These are phyloP conservation scores for Stomorhina lunata DNA, from an alignment of 2,888 invertebrate species.

Conservation along the genomic window DNA sequence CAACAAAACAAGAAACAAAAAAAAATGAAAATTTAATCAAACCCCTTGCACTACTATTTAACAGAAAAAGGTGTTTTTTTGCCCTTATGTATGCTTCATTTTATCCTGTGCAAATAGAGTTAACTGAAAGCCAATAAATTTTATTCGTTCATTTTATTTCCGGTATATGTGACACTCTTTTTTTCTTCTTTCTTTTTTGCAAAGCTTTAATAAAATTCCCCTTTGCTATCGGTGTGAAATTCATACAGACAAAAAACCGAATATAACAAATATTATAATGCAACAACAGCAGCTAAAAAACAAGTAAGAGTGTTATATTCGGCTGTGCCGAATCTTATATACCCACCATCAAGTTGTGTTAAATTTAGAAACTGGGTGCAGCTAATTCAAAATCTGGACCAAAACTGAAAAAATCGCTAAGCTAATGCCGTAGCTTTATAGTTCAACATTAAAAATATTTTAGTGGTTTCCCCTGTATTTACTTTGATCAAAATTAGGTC, in stretches of 20 bases:
- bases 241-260: background rate
- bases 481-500: too few relatives aligned
- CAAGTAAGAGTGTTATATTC: too few relatives aligned
- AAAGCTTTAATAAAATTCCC: slow-evolving; percentile 46
- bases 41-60: background rate
- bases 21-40: background rate
- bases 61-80: background rate
- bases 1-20: too few relatives aligned
- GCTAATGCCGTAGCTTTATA: too few relatives aligned
- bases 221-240: slow-evolving; percentile 36
- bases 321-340: too few relatives aligned
- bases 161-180: slow-evolving; percentile 32
- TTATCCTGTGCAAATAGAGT: slow-evolving; percentile 16
- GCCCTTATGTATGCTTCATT: background rate
- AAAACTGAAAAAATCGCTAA: too few relatives aligned
- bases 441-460: too few relatives aligned
- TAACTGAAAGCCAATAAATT: slow-evolving; percentile 56
- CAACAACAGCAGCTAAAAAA: slow-evolving; percentile 1
- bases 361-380: too few relatives aligned
- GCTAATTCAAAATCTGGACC: too few relatives aligned
- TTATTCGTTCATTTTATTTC: slow-evolving; percentile 37
- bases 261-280: background rate
- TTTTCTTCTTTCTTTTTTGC: background rate
- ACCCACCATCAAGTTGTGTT: too few relatives aligned
- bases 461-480: too few relatives aligned